These are phyloP conservation scores for Carassius auratus DNA, from an alignment of 2,113 vertebrate species.

Conservation along the genomic window DNA sequence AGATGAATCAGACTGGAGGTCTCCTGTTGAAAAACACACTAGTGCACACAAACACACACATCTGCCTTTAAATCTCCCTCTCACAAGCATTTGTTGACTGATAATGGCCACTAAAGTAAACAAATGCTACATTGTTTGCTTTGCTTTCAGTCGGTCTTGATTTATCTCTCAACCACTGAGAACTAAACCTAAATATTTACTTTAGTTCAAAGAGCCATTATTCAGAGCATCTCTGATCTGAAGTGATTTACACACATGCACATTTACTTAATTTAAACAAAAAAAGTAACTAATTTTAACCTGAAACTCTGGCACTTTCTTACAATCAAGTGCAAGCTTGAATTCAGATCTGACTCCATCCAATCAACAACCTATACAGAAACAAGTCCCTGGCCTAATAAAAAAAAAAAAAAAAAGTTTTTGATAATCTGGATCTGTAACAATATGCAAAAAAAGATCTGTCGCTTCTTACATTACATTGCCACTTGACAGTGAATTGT, in stretches of 20 bases:
- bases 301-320: no score
- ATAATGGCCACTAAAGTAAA: conserved; percentile 14
- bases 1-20: neutral
- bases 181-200: conserved; percentile 43
- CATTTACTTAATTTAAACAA: conserved; percentile 7
- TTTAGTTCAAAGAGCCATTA: conserved; percentile 21
- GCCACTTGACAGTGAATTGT: neutral
- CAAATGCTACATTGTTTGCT: conserved; percentile 55
- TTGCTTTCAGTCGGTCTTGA: conserved; percentile 59
- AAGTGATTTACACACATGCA: conserved; percentile 42
- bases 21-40: neutral
- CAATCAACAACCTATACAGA: neutral
- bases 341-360: neutral
- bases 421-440: neutral
- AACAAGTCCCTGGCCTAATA: neutral
- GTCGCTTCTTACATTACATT: neutral
- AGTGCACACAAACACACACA: neutral
- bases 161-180: conserved; percentile 48
- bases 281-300: neutral
- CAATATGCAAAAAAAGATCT: neutral
- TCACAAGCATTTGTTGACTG: conserved; percentile 31
- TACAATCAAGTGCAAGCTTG: neutral
- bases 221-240: conserved; percentile 38
- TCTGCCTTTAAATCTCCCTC: conserved; percentile 62
- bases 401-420: neutral